Evolutionary conservation across 2,888 invertebrate species (phyloP).

Genomic region (Notocelia uddmanniana): DNA sequence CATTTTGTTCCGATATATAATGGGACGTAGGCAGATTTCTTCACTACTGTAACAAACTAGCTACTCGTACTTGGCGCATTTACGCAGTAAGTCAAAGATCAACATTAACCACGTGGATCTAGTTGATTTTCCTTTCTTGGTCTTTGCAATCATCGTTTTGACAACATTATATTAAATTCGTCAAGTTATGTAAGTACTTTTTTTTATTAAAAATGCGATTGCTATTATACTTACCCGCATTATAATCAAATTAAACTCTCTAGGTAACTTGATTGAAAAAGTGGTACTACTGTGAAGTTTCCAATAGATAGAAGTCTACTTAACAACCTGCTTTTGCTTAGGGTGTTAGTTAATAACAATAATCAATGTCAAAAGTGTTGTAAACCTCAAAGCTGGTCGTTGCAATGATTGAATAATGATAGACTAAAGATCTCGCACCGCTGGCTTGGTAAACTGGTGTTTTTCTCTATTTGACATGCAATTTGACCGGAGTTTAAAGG

Average conservation of each 20-base stretch:
- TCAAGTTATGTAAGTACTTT: too few relatives aligned
- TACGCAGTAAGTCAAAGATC: background rate
- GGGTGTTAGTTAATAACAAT: background rate
- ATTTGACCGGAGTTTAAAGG: background rate
- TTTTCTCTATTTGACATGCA: background rate
- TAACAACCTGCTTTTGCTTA: background rate
- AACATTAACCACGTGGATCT: background rate
- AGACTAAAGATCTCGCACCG: conserved; percentile 9
- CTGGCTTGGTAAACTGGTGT: background rate
- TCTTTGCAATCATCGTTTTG: background rate
- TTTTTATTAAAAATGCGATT: too few relatives aligned
- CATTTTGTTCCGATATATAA: too few relatives aligned
- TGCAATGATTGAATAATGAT: conserved; percentile 17
- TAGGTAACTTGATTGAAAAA: too few relatives aligned
- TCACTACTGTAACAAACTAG: background rate
- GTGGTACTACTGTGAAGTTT: too few relatives aligned
- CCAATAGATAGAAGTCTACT: background rate
- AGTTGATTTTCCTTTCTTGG: background rate
- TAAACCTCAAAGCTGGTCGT: conserved; percentile 16
- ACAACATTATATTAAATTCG: background rate
- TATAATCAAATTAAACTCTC: too few relatives aligned
- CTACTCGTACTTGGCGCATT: background rate
- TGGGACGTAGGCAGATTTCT: background rate
- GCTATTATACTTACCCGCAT: background rate
- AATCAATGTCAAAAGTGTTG: conserved; percentile 19